phyloP scores from a whole-genome alignment of 1,140 invertebrate species.

The Triops longicaudatus region DNA sequence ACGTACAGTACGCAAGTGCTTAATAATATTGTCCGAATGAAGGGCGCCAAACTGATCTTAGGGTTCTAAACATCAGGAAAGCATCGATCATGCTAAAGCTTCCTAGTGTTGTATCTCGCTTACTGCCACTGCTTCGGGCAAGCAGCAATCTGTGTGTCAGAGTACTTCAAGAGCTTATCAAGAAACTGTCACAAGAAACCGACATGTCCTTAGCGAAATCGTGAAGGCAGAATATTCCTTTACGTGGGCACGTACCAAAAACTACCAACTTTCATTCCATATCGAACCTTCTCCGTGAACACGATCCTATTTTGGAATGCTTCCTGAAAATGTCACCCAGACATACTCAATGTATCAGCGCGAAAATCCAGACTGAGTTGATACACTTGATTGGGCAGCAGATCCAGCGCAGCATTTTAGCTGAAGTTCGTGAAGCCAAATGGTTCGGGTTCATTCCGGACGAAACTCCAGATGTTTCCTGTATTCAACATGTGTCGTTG shows the following conservation, averaged over 20 bases:
- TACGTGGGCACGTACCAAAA: not conserved
- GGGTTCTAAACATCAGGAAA: not conserved
- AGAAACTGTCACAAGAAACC: not conserved
- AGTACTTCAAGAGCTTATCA: not conserved
- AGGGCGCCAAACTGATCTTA: no score
- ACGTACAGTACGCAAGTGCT: no score
- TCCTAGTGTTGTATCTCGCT: not conserved
- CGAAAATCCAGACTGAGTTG: no score
- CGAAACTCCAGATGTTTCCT: no score
- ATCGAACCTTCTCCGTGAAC: not conserved
- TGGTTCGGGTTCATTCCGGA: no score
- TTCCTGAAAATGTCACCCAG: not conserved
- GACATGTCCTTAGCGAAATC: not conserved
- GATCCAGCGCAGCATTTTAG: no score
- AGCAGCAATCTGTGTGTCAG: not conserved
- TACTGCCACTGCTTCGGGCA: not conserved
- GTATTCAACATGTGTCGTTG: no score
- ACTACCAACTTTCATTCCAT: not conserved
- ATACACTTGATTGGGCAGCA: no score
- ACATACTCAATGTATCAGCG: no score
- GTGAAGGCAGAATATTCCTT: not conserved
- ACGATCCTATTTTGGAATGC: not conserved
- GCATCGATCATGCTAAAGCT: not conserved
- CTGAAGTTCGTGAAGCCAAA: no score
- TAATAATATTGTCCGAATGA: no score